Conservation (phyloP, 2,797 vertebrate genomes). For the Clarias pachynema region DNA sequence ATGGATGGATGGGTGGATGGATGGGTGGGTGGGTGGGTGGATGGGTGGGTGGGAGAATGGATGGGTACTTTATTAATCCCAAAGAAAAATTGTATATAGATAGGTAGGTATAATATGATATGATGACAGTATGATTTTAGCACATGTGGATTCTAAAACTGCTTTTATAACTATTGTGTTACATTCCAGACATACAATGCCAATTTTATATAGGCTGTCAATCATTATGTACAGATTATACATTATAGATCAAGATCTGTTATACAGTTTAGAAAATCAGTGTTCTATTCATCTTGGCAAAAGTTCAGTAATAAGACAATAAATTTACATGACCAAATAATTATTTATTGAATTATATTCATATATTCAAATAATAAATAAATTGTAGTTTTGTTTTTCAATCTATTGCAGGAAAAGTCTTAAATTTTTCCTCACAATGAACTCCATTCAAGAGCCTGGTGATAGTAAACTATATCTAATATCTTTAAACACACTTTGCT, state of each 20-base stretch:
- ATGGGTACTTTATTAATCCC: no score
- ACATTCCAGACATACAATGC: no score
- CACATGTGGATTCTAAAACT: no score
- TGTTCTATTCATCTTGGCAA: background rate
- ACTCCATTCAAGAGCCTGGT: background rate
- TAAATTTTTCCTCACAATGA: background rate
- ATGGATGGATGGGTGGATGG: no score
- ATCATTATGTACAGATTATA: background rate
- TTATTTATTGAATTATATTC: background rate
- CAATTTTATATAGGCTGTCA: no score
- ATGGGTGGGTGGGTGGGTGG: no score
- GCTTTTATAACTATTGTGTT: no score
- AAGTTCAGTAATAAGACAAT: background rate
- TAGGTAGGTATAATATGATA: no score
- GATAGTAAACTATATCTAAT: constrained; percentile 6
- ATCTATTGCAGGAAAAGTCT: background rate
- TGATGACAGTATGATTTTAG: no score
- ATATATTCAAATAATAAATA: no score
- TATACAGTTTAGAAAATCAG: background rate
- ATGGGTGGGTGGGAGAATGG: no score
- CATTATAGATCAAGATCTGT: background rate
- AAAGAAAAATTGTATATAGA: no score
- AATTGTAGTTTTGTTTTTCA: background rate
- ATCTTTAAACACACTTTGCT: constrained; percentile 1
- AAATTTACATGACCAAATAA: background rate